phyloP scores from a whole-genome alignment of 2,113 vertebrate genomes.

The Oncorhynchus clarkii region DNA sequence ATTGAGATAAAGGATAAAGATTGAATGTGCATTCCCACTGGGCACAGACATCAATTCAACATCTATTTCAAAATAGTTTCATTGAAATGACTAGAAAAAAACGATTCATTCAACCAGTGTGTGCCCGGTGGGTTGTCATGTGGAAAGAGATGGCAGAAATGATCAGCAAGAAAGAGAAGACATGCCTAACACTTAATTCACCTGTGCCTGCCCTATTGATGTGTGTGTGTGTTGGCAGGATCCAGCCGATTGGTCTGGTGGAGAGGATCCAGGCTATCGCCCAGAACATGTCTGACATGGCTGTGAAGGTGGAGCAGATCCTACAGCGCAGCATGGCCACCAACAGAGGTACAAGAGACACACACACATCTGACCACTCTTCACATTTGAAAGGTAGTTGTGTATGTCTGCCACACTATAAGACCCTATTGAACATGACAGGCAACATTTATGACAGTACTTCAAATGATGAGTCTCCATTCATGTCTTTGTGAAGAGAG shows the following conservation, averaged over 20 bases:
- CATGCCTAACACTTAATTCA: too few relatives aligned
- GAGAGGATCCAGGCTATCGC: slow-evolving; percentile 96
- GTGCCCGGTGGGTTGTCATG: too few relatives aligned
- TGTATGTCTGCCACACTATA: not conserved
- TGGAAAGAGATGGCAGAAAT: too few relatives aligned
- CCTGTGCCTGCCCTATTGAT: too few relatives aligned
- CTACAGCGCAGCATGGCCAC: slow-evolving; percentile 84
- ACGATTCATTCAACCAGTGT: too few relatives aligned
- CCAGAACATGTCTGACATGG: slow-evolving; percentile 94
- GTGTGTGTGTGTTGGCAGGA: slow-evolving; percentile 64
- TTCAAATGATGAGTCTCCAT: slow-evolving; percentile 8
- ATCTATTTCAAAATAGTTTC: too few relatives aligned
- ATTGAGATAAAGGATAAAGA: too few relatives aligned
- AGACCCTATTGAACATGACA: slow-evolving; percentile 33
- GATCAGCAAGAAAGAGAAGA: too few relatives aligned
- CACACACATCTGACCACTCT: slow-evolving; percentile 1
- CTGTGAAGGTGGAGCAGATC: slow-evolving; percentile 91
- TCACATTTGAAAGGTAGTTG: slow-evolving; percentile 23
- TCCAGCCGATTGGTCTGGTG: slow-evolving; percentile 83
- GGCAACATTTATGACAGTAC: slow-evolving; percentile 39
- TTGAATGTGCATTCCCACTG: too few relatives aligned
- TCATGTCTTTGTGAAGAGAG: slow-evolving; percentile 1
- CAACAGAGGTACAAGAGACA: slow-evolving; percentile 72
- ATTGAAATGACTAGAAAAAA: too few relatives aligned
- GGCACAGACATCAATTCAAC: too few relatives aligned